A percentile compares a stretch with the other conserved stretches of the same genome.
These are phyloP conservation scores for Hypercompe scribonia DNA, from an alignment of 2,888 invertebrate species.

Conservation along the genomic window DNA sequence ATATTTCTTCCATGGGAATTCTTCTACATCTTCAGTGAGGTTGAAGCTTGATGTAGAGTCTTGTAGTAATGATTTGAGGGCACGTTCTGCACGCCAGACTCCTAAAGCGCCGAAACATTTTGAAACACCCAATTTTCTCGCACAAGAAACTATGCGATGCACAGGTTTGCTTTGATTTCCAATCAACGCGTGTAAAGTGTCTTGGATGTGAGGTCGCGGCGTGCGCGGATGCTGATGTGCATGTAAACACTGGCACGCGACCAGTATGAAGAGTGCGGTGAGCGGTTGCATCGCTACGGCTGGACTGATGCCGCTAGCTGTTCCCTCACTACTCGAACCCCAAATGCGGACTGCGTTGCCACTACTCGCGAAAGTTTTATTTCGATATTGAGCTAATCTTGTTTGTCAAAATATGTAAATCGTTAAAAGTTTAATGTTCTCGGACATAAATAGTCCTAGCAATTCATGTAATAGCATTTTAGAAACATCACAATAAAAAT, in stretches of 20 bases:
- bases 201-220: constrained; percentile 57
- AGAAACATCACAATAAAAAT: too few species aligned
- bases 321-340: constrained; percentile 55
- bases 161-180: constrained; percentile 51
- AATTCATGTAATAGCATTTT: too few species aligned
- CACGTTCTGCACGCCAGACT: constrained; percentile 81
- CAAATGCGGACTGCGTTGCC: constrained; percentile 65
- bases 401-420: too few species aligned
- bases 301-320: constrained; percentile 67
- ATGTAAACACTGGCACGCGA: constrained; percentile 63
- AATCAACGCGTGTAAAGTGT: constrained; percentile 52
- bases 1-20: constrained; percentile 79
- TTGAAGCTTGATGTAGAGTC: constrained; percentile 49
- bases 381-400: constrained; percentile 31
- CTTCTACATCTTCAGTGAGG: constrained; percentile 64
- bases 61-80: constrained; percentile 52
- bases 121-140: constrained; percentile 72
- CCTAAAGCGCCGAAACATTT: constrained; percentile 87
- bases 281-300: constrained; percentile 80
- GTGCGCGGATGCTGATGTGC: constrained; percentile 57
- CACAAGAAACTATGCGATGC: constrained; percentile 62
- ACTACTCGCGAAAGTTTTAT: constrained; percentile 59
- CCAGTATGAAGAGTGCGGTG: constrained; percentile 72
- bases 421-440: background rate
- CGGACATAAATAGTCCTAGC: background rate